A percentile compares a stretch with the other conserved stretches of the same genome.
phyloP scores from a whole-genome alignment of 35 echinoderm and acorn worm genomes.

The Holothuria glaberrima region DNA sequence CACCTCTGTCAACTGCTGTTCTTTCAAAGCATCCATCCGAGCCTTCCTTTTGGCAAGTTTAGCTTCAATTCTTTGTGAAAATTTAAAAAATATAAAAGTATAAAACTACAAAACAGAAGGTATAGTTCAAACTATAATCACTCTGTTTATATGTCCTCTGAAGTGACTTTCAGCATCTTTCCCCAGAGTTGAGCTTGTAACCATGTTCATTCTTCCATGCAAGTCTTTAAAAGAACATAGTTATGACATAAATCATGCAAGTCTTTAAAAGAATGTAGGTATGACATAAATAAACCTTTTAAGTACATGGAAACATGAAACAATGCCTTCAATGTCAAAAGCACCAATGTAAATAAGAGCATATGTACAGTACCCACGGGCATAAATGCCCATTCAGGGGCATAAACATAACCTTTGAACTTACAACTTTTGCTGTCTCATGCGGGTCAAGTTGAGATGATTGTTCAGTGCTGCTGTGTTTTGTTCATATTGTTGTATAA shows the following conservation, averaged over 20 bases:
- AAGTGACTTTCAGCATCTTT: no score
- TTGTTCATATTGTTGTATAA: constrained; percentile 88
- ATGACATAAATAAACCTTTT: no score
- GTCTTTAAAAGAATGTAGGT: no score
- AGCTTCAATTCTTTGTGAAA: constrained; percentile 65
- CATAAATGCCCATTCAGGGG: neutral
- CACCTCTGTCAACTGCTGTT: constrained; percentile 71
- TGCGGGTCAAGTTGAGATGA: constrained; percentile 80
- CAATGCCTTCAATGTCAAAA: no score
- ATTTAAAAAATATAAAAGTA: neutral
- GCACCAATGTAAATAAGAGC: no score
- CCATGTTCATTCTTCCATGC: no score
- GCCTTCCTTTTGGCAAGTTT: constrained; percentile 80
- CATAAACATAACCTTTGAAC: neutral
- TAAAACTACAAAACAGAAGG: neutral
- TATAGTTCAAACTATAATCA: neutral
- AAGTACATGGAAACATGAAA: no score
- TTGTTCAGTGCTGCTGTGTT: constrained; percentile 80
- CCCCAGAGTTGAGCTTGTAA: no score
- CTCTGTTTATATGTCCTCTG: no score
- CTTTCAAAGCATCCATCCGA: constrained; percentile 67
- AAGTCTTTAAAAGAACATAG: no score
- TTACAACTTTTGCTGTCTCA: constrained; percentile 97
- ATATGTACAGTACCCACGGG: no score
- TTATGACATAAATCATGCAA: no score